Percentiles rank a stretch among this genome's conserved stretches.
phyloP scores from a whole-genome alignment of 2,113 vertebrate species.

The Hiodon alosoides region DNA sequence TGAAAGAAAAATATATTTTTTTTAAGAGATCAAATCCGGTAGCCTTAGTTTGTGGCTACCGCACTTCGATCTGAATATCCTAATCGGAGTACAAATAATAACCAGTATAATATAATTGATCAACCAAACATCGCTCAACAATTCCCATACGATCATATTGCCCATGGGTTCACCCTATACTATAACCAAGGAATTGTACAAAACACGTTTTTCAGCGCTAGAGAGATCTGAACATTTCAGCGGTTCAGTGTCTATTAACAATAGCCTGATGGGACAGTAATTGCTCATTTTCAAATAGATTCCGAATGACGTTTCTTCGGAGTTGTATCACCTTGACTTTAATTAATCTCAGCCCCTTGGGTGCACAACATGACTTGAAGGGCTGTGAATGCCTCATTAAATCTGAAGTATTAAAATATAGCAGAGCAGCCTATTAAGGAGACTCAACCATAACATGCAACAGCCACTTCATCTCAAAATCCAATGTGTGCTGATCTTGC shows the following conservation, averaged over 20 bases:
- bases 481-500: too few species aligned
- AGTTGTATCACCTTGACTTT: constrained; percentile 15
- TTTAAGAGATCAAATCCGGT: too few species aligned
- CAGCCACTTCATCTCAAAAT: background rate
- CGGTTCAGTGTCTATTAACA: constrained; percentile 18
- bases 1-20: too few species aligned
- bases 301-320: constrained; percentile 11
- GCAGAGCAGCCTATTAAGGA: constrained; percentile 12
- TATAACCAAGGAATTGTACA: constrained; percentile 3
- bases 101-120: too few species aligned
- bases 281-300: constrained; percentile 17
- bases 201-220: background rate
- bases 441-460: background rate
- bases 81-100: too few species aligned
- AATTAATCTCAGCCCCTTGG: constrained; percentile 19
- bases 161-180: constrained; percentile 3
- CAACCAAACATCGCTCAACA: background rate
- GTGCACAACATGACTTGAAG: background rate
- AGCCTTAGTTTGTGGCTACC: too few species aligned
- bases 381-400: constrained; percentile 14
- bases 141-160: background rate
- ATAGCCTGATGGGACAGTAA: constrained; percentile 15
- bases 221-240: constrained; percentile 2
- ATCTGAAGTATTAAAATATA: constrained; percentile 4
- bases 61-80: too few species aligned